phyloP scores from a whole-genome alignment of 2,113 vertebrate species.

The Eptatretus burgeri region DNA sequence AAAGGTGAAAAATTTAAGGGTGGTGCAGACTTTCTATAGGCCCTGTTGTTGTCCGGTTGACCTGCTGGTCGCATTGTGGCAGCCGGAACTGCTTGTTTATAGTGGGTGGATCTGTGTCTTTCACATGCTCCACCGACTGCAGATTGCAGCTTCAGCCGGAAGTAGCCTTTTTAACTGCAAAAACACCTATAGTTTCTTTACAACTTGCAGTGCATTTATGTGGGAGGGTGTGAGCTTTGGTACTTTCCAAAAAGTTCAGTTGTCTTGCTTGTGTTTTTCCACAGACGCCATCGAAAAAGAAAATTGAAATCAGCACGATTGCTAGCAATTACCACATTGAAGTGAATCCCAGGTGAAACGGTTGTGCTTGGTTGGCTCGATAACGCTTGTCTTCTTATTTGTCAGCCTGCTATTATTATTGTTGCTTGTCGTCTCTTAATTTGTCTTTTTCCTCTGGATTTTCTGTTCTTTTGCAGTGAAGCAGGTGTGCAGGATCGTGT shows the following conservation, averaged over 20 bases:
- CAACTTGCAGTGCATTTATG: not conserved
- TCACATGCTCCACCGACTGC: no score
- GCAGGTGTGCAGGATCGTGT: slow-evolving; percentile 70
- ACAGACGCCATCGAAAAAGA: slow-evolving; percentile 88
- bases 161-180: no score
- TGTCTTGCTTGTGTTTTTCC: slow-evolving; percentile 8
- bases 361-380: not conserved
- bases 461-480: slow-evolving; percentile 24
- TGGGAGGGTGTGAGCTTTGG: not conserved
- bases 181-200: not conserved
- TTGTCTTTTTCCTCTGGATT: not conserved
- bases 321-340: slow-evolving; percentile 96
- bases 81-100: no score
- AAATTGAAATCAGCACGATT: slow-evolving; percentile 91
- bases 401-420: no score
- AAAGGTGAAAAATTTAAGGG: no score
- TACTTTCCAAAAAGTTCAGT: slow-evolving; percentile 1
- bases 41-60: no score
- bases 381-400: no score
- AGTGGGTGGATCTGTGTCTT: no score
- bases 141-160: no score
- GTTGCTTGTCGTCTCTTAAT: not conserved
- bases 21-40: no score
- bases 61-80: no score
- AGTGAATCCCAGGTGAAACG: slow-evolving; percentile 56